These are phyloP conservation scores for Ostrea denselamellosa DNA, from an alignment of 1,140 invertebrate genomes.

Conservation along the genomic window DNA sequence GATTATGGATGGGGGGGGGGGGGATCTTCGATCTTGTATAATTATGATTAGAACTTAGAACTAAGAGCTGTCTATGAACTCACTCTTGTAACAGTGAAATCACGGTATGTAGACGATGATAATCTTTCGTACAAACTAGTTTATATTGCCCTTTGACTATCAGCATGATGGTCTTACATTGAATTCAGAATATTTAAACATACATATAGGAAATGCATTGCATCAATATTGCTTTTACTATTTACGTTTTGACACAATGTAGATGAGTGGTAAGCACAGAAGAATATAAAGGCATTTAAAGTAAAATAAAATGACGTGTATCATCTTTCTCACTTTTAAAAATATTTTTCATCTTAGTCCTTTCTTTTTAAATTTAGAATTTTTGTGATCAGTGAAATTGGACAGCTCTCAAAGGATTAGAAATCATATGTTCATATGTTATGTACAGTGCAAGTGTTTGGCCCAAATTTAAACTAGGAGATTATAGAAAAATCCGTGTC, in stretches of 20 bases:
- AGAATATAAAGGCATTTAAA: background rate
- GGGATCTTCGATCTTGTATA: no score
- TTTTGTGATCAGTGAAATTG: background rate
- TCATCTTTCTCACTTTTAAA: background rate
- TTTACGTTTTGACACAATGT: background rate
- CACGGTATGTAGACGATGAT: no score
- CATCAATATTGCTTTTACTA: constrained; percentile 2
- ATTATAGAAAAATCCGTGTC: constrained; percentile 7
- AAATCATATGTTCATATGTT: background rate
- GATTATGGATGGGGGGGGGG: no score
- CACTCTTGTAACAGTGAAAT: no score
- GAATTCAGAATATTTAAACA: no score
- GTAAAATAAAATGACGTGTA: background rate
- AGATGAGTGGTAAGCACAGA: background rate
- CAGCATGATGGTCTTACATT: no score
- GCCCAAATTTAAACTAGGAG: background rate
- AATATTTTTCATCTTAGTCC: background rate
- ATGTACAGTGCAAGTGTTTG: background rate
- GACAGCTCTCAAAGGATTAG: constrained; percentile 21
- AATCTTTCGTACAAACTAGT: no score
- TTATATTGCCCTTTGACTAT: no score
- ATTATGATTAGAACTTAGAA: no score
- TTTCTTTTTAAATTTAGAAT: background rate
- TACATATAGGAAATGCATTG: background rate
- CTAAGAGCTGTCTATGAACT: no score